Evolutionary conservation across 2,113 vertebrate genomes (phyloP), one percentile per base, ranked within the genome.

Genomic region (Urocolius indicus): DNA sequence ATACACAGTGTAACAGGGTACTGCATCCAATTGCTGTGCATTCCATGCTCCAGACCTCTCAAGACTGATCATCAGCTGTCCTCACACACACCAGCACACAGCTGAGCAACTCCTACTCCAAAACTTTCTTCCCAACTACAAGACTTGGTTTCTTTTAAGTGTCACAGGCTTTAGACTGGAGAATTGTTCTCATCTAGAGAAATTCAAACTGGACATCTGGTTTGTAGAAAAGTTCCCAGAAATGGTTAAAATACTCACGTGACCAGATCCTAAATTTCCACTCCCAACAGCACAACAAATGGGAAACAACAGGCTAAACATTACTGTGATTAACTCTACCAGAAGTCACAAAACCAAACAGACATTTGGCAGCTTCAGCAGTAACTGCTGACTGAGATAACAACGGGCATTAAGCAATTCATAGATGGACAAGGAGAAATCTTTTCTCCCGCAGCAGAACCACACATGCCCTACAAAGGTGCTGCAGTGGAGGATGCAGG

Each of bases 301-400:
- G 9, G 87, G 77, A 87, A 81, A 52, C 54, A 81, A 81, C n/a
- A 17, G 59, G 65, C 48, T 94, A 73, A 51, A 71, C 48, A 46
- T 84, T 11, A 59, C 57, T 43, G 45, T 21, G 32, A 81, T 38
- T 84, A 95, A 32, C 58, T 78, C 69, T 43, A 85, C n/a, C 67
- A 86, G 46, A 84, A 93, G 63, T 46, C 91, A 66, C 24, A 62
- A 77, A 85, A 80, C 48, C 76, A 57, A 91, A 65, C 5, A 83
- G 62, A 11, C 58, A 83, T 12, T 73, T 66, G 61, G 54, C 85
- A 90, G 71, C 73, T 87, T 55, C 84, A 78, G 45, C 74, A 82
- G 29, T 77, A 77, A 75, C 74, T 68, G 78, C 85, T 93, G 88
- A 82, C 85, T 67, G 69, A 81, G 87, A 38, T 54, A 89, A 93